Percentiles rank a stretch among this genome's conserved stretches.
Evolutionary conservation across 2,113 vertebrate species (phyloP).

Genomic region (Hippolais icterina): DNA sequence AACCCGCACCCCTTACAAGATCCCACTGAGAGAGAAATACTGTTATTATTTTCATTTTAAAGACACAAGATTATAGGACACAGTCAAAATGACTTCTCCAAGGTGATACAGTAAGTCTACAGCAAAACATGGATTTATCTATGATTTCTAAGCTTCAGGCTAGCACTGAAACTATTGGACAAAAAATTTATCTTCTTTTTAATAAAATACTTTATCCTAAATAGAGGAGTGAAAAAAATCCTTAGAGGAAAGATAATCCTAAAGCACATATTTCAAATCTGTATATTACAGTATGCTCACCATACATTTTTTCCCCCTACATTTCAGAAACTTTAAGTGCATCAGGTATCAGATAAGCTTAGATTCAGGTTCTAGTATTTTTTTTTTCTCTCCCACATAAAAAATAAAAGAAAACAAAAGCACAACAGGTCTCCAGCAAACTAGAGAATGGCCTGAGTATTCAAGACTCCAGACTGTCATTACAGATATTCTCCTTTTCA

Average conservation of each 20-base stretch:
- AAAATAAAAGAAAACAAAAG: background rate
- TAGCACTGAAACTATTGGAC: background rate
- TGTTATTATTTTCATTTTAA: background rate
- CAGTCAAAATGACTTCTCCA: background rate
- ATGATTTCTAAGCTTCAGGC: background rate
- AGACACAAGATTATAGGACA: background rate
- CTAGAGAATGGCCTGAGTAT: background rate
- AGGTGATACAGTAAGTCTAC: background rate
- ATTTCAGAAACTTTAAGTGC: background rate
- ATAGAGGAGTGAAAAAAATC: background rate
- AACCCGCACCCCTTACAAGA: background rate
- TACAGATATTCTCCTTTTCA: background rate
- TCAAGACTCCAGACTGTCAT: background rate
- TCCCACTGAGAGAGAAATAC: background rate
- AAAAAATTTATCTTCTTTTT: background rate
- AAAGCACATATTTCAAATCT: background rate
- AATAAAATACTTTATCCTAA: background rate
- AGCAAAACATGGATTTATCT: background rate
- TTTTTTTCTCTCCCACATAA: background rate
- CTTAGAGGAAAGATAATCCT: background rate
- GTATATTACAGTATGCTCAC: background rate
- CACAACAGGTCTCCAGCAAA: background rate
- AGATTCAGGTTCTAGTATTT: background rate
- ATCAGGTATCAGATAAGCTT: background rate
- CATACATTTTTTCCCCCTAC: background rate